phyloP scores from a whole-genome alignment of 2,113 vertebrate species.

The Spermophilus dauricus region DNA sequence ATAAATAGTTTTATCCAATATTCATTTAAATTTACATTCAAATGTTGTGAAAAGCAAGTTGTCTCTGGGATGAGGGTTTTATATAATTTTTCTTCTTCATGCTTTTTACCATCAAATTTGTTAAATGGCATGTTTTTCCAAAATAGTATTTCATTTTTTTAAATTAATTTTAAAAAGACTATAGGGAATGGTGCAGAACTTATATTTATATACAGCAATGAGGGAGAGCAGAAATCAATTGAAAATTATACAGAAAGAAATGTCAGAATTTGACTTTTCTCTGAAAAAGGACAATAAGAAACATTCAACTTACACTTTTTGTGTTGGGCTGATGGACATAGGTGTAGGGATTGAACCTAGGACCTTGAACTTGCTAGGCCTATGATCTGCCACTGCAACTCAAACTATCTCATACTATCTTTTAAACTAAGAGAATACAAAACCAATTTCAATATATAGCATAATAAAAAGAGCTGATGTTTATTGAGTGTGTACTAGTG shows the following conservation, averaged over 20 bases:
- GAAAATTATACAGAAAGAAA: neutral
- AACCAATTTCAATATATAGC: neutral
- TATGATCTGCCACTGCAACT: neutral
- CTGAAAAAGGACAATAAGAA: neutral
- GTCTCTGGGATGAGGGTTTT: neutral
- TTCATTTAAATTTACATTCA: neutral
- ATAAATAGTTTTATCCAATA: neutral
- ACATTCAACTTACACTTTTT: neutral
- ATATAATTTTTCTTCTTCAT: neutral
- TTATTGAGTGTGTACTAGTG: neutral
- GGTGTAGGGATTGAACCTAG: neutral
- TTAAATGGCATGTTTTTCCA: neutral
- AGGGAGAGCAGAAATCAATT: neutral
- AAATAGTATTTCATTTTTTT: neutral
- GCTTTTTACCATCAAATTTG: neutral
- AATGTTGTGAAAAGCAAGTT: neutral
- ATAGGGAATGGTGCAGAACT: neutral
- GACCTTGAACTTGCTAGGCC: neutral
- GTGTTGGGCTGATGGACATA: too few species aligned
- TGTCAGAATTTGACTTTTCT: neutral
- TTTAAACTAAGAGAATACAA: neutral
- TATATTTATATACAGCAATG: neutral
- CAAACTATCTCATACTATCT: neutral
- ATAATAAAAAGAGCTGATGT: neutral
- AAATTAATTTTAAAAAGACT: neutral